Evolutionary conservation across 2,797 vertebrate species (phyloP).

Genomic region (Macropus fuliginosus): DNA sequence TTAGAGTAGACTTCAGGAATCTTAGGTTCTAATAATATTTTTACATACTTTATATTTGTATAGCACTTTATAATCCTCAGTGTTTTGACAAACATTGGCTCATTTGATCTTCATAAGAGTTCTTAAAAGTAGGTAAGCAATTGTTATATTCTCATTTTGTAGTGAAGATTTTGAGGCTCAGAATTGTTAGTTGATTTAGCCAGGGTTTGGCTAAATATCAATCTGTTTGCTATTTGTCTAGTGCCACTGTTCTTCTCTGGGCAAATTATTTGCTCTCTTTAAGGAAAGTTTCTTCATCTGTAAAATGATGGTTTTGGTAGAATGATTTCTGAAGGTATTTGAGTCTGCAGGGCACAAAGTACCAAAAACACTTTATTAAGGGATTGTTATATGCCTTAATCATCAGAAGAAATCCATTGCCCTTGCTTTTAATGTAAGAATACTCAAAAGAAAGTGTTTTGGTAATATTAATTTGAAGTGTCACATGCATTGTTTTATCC

Average conservation of each 20-base stretch:
- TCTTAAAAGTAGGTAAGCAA: neutral
- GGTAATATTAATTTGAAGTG: neutral
- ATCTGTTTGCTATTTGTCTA: neutral
- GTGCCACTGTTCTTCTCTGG: neutral
- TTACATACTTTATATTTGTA: neutral
- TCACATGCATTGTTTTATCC: slow-evolving; percentile 27
- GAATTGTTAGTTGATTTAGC: neutral
- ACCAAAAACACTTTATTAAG: slow-evolving; percentile 36
- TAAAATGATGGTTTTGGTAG: neutral
- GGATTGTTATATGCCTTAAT: slow-evolving; percentile 48
- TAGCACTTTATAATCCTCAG: neutral
- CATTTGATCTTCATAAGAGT: neutral
- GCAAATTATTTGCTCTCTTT: neutral
- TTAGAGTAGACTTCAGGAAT: neutral
- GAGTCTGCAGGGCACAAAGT: slow-evolving; percentile 42
- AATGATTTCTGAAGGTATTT: neutral
- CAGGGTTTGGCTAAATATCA: neutral
- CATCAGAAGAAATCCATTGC: slow-evolving; percentile 23
- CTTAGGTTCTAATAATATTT: neutral
- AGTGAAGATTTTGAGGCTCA: neutral
- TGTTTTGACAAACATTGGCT: neutral
- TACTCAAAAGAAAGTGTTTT: slow-evolving; percentile 2
- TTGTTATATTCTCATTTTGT: neutral
- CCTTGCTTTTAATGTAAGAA: slow-evolving; percentile 54
- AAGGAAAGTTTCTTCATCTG: neutral